phyloP scores from a whole-genome alignment of 2,888 invertebrate species.

The Lasioglossum villosulum region DNA sequence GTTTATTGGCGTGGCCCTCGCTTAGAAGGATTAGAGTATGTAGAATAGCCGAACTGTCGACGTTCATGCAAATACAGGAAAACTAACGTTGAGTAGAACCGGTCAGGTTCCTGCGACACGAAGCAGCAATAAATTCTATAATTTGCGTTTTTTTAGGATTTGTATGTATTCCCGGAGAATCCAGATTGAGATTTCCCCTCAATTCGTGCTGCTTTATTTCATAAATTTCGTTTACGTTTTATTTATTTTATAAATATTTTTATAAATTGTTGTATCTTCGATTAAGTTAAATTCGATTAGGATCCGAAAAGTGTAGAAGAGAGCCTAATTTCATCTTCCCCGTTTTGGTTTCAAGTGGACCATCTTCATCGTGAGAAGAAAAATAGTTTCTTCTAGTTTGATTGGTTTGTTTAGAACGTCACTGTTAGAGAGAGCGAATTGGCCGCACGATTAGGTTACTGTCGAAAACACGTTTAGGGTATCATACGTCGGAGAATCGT shows the following conservation, averaged over 20 bases:
- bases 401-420: background rate
- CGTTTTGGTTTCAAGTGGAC: too few relatives aligned
- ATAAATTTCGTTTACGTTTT: too few relatives aligned
- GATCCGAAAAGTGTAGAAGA: too few relatives aligned
- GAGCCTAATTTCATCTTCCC: too few relatives aligned
- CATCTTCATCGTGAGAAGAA: too few relatives aligned
- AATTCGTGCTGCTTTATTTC: too few relatives aligned
- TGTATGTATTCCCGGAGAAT: background rate
- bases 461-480: background rate
- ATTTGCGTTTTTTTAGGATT: background rate
- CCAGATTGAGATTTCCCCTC: too few relatives aligned
- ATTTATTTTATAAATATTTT: too few relatives aligned
- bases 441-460: background rate
- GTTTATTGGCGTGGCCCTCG: background rate
- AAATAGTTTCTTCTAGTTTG: background rate
- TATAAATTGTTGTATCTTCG: too few relatives aligned
- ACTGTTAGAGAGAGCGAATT: background rate
- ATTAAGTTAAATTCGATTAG: too few relatives aligned
- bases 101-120: background rate
- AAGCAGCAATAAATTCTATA: background rate
- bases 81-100: background rate
- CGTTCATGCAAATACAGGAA: background rate
- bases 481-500: conserved; percentile 13
- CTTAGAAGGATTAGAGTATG: background rate
- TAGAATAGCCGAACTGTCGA: background rate